These are phyloP conservation scores for Styela clava DNA, from an alignment of 23 tunicate genomes.

Conservation along the genomic window DNA sequence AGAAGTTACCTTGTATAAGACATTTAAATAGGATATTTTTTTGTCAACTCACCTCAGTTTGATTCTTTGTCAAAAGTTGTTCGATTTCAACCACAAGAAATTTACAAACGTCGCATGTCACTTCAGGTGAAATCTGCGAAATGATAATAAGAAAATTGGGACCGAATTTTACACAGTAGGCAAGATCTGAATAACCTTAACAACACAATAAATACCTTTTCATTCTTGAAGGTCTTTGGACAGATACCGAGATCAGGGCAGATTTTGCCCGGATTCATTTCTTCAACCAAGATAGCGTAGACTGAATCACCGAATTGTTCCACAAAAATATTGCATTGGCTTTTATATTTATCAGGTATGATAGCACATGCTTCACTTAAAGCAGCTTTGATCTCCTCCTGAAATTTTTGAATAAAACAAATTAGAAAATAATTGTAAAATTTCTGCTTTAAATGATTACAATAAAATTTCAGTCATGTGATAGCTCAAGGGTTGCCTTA, in stretches of 20 bases:
- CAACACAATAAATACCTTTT: too few species aligned
- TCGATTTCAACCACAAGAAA: slow-evolving; percentile 38
- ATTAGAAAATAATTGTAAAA: too few species aligned
- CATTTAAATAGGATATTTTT: too few species aligned
- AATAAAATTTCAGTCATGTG: too few species aligned
- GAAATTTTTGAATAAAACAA: slow-evolving; percentile 1
- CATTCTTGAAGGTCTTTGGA: too few species aligned
- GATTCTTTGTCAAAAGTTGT: slow-evolving; percentile 26
- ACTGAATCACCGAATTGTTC: slow-evolving; percentile 1
- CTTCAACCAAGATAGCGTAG: slow-evolving; percentile 24
- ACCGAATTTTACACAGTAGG: too few species aligned
- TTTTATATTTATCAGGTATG: slow-evolving; percentile 23
- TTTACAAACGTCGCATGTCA: slow-evolving; percentile 42
- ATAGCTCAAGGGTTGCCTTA: too few species aligned
- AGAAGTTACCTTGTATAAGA: too few species aligned
- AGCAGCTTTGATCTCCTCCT: slow-evolving; percentile 50
- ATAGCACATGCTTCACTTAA: slow-evolving; percentile 43
- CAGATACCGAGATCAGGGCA: slow-evolving; percentile 15
- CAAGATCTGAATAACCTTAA: too few species aligned
- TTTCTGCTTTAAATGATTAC: too few species aligned
- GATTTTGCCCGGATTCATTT: slow-evolving; percentile 15
- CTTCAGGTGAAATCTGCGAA: slow-evolving; percentile 7
- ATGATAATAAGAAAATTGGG: background rate
- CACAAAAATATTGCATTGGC: slow-evolving; percentile 46
- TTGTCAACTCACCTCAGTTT: slow-evolving; percentile 29